phyloP scores from a whole-genome alignment of 2,888 invertebrate genomes.

The Polymixis flavicincta region DNA sequence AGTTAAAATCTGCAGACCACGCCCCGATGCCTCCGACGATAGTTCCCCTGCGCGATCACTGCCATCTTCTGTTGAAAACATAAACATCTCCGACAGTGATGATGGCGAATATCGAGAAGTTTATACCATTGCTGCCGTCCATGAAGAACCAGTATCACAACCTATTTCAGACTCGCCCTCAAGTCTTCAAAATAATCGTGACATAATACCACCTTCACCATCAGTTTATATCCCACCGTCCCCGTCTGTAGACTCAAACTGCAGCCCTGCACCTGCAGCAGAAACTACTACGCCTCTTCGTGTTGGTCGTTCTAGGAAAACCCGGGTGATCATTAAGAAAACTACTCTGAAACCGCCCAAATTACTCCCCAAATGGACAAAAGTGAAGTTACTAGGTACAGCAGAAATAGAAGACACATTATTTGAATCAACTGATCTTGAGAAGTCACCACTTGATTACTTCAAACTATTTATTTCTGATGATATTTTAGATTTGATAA shows the following conservation, averaged over 20 bases:
- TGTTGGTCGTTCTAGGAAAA: neutral
- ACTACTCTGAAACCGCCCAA: neutral
- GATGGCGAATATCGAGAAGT: neutral
- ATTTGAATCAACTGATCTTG: neutral
- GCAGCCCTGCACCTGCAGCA: too few relatives aligned
- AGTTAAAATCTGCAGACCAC: neutral
- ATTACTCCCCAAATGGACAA: constrained; percentile 5
- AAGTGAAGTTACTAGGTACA: neutral
- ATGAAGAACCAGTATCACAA: neutral
- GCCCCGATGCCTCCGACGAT: neutral
- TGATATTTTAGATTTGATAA: constrained; percentile 14
- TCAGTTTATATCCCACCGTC: constrained; percentile 9
- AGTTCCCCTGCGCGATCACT: neutral
- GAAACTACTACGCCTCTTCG: too few relatives aligned
- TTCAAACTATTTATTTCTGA: too few relatives aligned
- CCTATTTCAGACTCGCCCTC: neutral
- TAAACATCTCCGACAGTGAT: constrained; percentile 2
- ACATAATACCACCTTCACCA: constrained; percentile 10
- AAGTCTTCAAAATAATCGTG: constrained; percentile 3
- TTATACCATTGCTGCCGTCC: neutral
- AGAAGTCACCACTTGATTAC: too few relatives aligned
- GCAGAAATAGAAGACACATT: constrained; percentile 10
- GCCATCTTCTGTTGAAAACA: neutral
- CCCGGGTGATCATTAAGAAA: constrained; percentile 6
- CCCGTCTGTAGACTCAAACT: too few relatives aligned